phyloP scores from a whole-genome alignment of 2,113 vertebrate species.

The Myiozetetes cayanensis region DNA sequence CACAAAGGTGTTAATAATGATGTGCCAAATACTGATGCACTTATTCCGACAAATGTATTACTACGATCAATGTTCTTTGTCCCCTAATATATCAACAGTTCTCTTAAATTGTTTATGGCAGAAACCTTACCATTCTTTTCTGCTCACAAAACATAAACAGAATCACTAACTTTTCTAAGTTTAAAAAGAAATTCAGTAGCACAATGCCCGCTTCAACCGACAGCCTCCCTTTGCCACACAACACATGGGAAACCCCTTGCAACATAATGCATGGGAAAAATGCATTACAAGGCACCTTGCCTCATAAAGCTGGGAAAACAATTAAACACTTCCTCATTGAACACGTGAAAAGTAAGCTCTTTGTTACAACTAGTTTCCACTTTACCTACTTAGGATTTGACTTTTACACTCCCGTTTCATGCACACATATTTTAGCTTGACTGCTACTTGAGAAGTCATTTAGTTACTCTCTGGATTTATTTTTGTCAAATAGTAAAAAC shows the following conservation, averaged over 20 bases:
- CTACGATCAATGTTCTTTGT: background rate
- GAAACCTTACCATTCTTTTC: background rate
- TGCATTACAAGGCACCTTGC: background rate
- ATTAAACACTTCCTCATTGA: background rate
- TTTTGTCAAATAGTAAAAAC: conserved; percentile 6
- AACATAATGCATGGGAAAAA: background rate
- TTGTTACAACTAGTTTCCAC: background rate
- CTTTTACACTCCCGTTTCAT: background rate
- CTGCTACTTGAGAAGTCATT: background rate
- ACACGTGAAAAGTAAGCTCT: background rate
- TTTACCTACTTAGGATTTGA: background rate
- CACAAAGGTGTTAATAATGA: background rate
- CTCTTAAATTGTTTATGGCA: background rate
- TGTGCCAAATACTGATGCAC: background rate
- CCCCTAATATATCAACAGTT: background rate
- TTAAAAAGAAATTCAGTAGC: background rate
- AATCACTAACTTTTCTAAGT: background rate
- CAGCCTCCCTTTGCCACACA: background rate
- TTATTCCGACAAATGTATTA: background rate
- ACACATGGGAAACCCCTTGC: background rate
- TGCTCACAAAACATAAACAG: background rate
- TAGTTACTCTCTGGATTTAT: conserved; percentile 1
- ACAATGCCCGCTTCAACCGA: accelerated
- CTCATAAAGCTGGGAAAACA: background rate
- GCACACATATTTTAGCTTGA: background rate